Evolutionary conservation across 2,113 vertebrate species (phyloP).

Genomic region (Zeus faber): DNA sequence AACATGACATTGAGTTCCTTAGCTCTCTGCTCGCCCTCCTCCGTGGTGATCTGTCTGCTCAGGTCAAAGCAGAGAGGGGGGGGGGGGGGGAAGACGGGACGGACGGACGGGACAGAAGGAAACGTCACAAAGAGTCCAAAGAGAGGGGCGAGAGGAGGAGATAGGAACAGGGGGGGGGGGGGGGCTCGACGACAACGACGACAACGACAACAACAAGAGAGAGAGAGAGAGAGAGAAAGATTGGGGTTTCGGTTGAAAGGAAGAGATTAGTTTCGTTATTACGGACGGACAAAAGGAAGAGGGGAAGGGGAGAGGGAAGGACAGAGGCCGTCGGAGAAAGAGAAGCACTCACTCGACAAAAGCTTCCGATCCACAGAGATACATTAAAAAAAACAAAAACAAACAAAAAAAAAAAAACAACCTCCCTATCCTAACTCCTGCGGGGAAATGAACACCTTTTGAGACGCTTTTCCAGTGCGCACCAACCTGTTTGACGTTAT

Average conservation of each 20-base stretch:
- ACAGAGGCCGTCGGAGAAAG: constrained; percentile 34
- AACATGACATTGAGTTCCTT: constrained; percentile 97
- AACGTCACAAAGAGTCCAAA: constrained; percentile 39
- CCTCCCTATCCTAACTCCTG: constrained; percentile 30
- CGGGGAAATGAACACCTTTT: constrained; percentile 21
- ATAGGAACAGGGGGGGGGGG: constrained; percentile 48
- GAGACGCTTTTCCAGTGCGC: constrained; percentile 32
- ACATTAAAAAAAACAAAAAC: too few relatives aligned
- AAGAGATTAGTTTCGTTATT: constrained; percentile 64
- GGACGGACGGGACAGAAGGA: constrained; percentile 51
- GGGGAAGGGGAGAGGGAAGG: constrained; percentile 3
- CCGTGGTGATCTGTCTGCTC: constrained; percentile 93
- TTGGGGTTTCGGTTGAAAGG: constrained; percentile 29
- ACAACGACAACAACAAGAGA: too few relatives aligned
- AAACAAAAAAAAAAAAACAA: constrained; percentile 10
- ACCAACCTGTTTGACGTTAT: constrained; percentile 81
- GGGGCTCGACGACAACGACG: too few relatives aligned
- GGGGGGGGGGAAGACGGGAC: constrained; percentile 47
- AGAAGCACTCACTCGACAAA: background rate
- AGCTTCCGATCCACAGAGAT: constrained; percentile 19
- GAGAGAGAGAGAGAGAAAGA: constrained; percentile 50
- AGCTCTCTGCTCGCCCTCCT: constrained; percentile 93
- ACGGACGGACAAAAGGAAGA: constrained; percentile 28
- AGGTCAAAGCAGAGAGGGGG: constrained; percentile 54
- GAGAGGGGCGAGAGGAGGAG: constrained; percentile 32